Evolutionary conservation across 2,797 vertebrate species (phyloP).

Genomic region (Halcyon chelicuti): DNA sequence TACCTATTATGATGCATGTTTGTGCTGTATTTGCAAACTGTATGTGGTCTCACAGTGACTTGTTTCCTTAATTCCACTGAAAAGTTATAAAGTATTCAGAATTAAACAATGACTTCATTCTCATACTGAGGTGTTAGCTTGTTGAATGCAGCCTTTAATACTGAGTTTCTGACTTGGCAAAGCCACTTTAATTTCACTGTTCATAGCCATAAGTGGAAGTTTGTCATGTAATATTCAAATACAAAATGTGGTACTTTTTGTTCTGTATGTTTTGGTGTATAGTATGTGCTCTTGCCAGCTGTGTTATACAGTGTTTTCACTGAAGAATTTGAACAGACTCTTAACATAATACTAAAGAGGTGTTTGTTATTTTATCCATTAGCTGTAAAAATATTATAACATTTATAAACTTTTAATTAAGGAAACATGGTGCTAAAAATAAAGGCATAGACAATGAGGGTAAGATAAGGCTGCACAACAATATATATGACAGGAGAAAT

Average conservation of each 20-base stretch:
- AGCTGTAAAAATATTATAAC: slow-evolving; percentile 47
- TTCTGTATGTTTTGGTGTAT: slow-evolving; percentile 45
- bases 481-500: background rate
- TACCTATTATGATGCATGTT: background rate
- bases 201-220: slow-evolving; percentile 63
- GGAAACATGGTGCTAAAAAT: slow-evolving; percentile 52
- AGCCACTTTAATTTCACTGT: slow-evolving; percentile 66
- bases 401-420: slow-evolving; percentile 49
- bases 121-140: slow-evolving; percentile 72
- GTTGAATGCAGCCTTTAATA: slow-evolving; percentile 76
- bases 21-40: background rate
- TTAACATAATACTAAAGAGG: background rate
- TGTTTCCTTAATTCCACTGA: slow-evolving; percentile 61
- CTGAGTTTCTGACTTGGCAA: slow-evolving; percentile 63
- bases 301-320: background rate
- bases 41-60: slow-evolving; percentile 51
- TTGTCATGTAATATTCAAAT: slow-evolving; percentile 73
- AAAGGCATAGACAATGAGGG: background rate
- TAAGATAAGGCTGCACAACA: background rate
- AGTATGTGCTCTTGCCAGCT: slow-evolving; percentile 61
- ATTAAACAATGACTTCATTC: slow-evolving; percentile 71
- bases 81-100: slow-evolving; percentile 66
- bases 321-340: background rate
- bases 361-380: slow-evolving; percentile 60
- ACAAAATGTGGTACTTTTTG: slow-evolving; percentile 65